Conservation (phyloP, 2,113 vertebrate genomes). For the Riparia riparia region DNA sequence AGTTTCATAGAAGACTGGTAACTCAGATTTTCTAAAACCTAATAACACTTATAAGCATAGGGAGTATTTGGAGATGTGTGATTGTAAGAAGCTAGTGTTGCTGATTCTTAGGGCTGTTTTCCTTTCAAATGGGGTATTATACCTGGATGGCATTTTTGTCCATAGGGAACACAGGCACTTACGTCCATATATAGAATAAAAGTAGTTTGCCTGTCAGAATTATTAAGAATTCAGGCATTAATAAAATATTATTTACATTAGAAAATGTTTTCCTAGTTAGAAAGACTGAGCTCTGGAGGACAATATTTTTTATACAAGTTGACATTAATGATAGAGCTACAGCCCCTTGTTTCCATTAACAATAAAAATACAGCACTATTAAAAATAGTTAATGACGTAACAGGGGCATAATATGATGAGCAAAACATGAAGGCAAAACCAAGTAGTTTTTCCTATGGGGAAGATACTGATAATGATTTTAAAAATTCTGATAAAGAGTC, state of each 20-base stretch:
- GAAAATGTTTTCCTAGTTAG: slow-evolving; percentile 49
- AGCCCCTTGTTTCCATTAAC: slow-evolving; percentile 47
- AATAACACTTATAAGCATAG: slow-evolving; percentile 53
- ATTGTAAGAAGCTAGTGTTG: slow-evolving; percentile 1
- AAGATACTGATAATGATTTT: slow-evolving; percentile 26
- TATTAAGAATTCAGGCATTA: slow-evolving; percentile 56
- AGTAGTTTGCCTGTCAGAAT: slow-evolving; percentile 51
- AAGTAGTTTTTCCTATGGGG: not conserved
- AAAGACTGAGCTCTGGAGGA: slow-evolving; percentile 30
- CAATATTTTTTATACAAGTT: slow-evolving; percentile 45
- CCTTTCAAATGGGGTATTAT: slow-evolving; percentile 26
- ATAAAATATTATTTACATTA: slow-evolving; percentile 65
- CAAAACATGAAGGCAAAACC: slow-evolving; percentile 17
- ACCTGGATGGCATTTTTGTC: slow-evolving; percentile 28
- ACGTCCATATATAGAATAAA: not conserved
- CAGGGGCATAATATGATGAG: slow-evolving; percentile 14
- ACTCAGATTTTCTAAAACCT: slow-evolving; percentile 47
- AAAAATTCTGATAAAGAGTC: not conserved
- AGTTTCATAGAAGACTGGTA: slow-evolving; percentile 11
- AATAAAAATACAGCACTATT: slow-evolving; percentile 20
- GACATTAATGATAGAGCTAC: slow-evolving; percentile 53
- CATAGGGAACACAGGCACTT: not conserved
- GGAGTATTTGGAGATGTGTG: slow-evolving; percentile 43
- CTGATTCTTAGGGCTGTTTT: slow-evolving; percentile 34
- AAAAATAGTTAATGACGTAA: slow-evolving; percentile 46